phyloP scores from a whole-genome alignment of 2,797 vertebrate species.

The Onychomys arenicola region DNA sequence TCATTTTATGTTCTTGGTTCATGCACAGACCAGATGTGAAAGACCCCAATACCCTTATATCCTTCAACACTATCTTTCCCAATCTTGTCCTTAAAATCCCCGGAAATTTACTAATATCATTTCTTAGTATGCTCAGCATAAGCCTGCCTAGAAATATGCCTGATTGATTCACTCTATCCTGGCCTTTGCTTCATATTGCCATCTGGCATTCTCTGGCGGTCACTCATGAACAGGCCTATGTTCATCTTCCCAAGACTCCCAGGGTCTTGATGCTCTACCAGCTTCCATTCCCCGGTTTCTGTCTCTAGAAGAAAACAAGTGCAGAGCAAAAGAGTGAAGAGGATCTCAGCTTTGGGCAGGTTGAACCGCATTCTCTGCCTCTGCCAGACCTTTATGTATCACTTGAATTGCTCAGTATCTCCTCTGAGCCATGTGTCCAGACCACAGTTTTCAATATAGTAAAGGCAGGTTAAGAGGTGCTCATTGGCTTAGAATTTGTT shows the following conservation, averaged over 20 bases:
- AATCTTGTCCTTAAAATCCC: not conserved
- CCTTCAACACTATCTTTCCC: not conserved
- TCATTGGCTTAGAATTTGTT: too few species aligned
- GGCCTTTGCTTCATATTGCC: not conserved
- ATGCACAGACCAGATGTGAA: not conserved
- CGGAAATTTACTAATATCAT: not conserved
- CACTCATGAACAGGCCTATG: not conserved
- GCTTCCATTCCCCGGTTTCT: accelerated
- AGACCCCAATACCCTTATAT: not conserved
- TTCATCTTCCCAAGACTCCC: not conserved
- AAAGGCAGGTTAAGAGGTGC: not conserved
- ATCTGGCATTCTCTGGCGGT: not conserved
- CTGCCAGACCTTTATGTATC: not conserved
- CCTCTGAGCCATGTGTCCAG: not conserved
- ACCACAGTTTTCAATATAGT: not conserved
- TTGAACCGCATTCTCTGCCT: not conserved
- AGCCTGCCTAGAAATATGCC: too few species aligned
- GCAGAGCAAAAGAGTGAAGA: not conserved
- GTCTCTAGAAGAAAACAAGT: not conserved
- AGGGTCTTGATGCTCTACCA: not conserved
- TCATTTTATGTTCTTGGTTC: not conserved
- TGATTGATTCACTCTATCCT: too few species aligned
- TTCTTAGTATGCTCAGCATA: not conserved
- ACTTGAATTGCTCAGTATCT: not conserved
- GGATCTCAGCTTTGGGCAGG: not conserved